Conservation (phyloP, 2,797 vertebrate genomes). For the Holocentrus rufus region DNA sequence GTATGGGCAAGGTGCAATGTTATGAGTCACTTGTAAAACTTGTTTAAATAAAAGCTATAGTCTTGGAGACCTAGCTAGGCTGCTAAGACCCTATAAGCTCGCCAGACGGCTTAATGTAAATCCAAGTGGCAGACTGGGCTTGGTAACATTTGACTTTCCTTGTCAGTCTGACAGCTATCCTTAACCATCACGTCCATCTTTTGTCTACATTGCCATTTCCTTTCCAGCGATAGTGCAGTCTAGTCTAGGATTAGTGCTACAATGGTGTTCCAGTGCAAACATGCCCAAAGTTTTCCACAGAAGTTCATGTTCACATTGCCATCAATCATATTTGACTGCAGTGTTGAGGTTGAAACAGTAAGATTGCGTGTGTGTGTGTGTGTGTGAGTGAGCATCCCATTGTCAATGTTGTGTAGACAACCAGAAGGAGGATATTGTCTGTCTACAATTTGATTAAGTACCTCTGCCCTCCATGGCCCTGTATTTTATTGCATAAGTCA, state of each 20-base stretch:
- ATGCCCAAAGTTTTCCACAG: too few relatives aligned
- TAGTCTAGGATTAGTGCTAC: too few relatives aligned
- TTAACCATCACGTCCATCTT: background rate
- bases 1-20: accelerated
- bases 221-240: background rate
- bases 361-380: background rate
- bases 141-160: background rate
- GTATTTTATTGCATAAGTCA: background rate
- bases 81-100: slow-evolving; percentile 45
- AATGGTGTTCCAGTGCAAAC: too few relatives aligned
- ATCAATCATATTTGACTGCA: background rate
- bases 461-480: background rate
- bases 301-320: slow-evolving; percentile 5
- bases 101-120: slow-evolving; percentile 25
- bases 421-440: slow-evolving; percentile 33
- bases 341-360: background rate
- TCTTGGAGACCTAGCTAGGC: slow-evolving; percentile 1
- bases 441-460: slow-evolving; percentile 16
- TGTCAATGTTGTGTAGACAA: background rate
- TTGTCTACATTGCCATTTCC: background rate
- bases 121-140: slow-evolving; percentile 11
- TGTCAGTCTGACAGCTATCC: background rate
- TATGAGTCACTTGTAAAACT: slow-evolving; percentile 44
- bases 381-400: too few relatives aligned
- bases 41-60: slow-evolving; percentile 32